Conservation (phyloP, 2,888 invertebrate genomes). For the Agrotis ipsilon region DNA sequence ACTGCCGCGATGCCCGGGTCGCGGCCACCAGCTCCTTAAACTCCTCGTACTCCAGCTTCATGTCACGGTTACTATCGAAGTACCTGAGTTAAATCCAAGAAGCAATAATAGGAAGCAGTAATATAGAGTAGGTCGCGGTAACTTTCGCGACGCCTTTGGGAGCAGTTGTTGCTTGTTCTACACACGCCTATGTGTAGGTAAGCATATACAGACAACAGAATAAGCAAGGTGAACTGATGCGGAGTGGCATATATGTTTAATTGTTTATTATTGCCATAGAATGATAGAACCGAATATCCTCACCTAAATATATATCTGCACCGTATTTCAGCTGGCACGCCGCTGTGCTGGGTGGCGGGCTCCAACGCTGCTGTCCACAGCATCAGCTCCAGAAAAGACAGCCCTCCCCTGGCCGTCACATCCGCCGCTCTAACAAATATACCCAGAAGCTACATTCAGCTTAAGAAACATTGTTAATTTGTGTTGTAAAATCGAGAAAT, state of each 20-base stretch:
- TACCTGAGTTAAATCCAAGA: conserved; percentile 82
- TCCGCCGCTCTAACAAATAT: conserved; percentile 90
- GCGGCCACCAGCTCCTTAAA: conserved; percentile 91
- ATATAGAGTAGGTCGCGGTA: no score
- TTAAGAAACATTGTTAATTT: neutral
- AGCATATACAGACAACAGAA: neutral
- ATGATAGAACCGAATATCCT: neutral
- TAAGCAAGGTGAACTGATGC: neutral
- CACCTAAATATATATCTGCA: conserved; percentile 93
- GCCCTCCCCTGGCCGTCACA: conserved; percentile 84
- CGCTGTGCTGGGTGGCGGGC: conserved; percentile 92
- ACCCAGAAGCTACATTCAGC: neutral
- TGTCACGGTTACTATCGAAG: conserved; percentile 90
- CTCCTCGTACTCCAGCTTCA: conserved; percentile 90
- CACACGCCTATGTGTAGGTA: no score
- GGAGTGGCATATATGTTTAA: no score
- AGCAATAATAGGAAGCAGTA: neutral
- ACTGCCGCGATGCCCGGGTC: conserved; percentile 88
- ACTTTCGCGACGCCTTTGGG: no score
- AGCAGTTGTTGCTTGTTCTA: no score
- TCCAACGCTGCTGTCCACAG: conserved; percentile 93
- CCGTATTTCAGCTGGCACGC: conserved; percentile 92
- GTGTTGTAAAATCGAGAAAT: neutral
- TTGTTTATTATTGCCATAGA: no score
- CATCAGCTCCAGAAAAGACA: conserved; percentile 91